Percentiles rank a stretch among this genome's conserved stretches.
Conservation (phyloP, 2,113 vertebrate genomes). For the Anolis carolinensis region DNA sequence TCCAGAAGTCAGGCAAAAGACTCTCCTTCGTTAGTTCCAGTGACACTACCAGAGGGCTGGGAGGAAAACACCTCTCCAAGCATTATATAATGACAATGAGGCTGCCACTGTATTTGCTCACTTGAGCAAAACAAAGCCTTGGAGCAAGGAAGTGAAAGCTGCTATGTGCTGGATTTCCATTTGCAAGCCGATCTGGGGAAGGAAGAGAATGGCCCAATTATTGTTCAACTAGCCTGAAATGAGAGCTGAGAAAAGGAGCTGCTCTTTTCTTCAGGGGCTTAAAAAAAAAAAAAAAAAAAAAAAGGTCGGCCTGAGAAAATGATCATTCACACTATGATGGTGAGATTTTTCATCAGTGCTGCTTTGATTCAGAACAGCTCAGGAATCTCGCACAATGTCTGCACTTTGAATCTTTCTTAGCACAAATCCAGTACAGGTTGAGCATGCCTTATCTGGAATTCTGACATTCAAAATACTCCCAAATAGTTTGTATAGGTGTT, state of each 20-base stretch:
- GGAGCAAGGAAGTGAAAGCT: constrained; percentile 8
- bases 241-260: background rate
- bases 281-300: background rate
- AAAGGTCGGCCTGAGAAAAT: background rate
- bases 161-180: constrained; percentile 5
- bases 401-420: background rate
- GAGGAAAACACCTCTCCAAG: background rate
- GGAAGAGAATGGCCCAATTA: background rate
- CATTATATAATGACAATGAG: background rate
- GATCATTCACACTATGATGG: background rate
- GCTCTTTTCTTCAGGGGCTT: background rate
- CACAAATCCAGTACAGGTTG: background rate
- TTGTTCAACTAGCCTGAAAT: background rate
- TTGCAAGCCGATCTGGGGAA: fast-evolving
- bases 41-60: background rate
- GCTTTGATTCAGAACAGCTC: background rate
- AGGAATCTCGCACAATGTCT: background rate
- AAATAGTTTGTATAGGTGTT: too few relatives aligned
- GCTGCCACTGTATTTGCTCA: constrained; percentile 21
- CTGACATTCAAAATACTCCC: too few relatives aligned
- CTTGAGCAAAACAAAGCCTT: background rate
- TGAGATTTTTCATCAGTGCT: background rate
- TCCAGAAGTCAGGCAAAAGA: background rate
- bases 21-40: background rate
- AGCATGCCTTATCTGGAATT: too few relatives aligned